Conservation (phyloP, 2,797 vertebrate genomes). For the Acipenser transmontanus region DNA sequence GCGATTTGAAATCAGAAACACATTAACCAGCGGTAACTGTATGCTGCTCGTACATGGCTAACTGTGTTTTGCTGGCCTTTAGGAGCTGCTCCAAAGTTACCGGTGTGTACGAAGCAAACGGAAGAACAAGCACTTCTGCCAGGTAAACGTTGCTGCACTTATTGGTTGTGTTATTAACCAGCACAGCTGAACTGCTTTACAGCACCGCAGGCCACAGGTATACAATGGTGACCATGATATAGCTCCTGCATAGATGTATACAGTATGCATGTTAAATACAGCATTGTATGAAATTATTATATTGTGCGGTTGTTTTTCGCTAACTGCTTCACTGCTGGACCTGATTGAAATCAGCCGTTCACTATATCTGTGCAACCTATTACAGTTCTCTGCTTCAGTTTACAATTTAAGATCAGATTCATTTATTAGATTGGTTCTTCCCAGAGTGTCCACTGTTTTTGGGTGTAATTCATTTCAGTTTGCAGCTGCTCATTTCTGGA, state of each 20-base stretch:
- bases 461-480: too few species aligned
- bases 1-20: slow-evolving; percentile 50
- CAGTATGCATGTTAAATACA: background rate
- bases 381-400: too few species aligned
- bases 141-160: slow-evolving; percentile 66
- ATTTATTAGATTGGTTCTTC: too few species aligned
- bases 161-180: slow-evolving; percentile 27
- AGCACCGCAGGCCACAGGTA: slow-evolving; percentile 33
- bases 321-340: slow-evolving; percentile 2
- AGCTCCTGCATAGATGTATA: slow-evolving; percentile 32
- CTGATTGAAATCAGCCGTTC: slow-evolving; percentile 13
- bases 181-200: slow-evolving; percentile 34
- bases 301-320: background rate
- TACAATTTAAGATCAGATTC: too few species aligned
- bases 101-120: slow-evolving; percentile 83
- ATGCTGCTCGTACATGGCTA: slow-evolving; percentile 38
- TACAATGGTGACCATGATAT: slow-evolving; percentile 35
- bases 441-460: too few species aligned
- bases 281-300: background rate
- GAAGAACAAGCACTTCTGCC: slow-evolving; percentile 83
- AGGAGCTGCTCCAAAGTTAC: slow-evolving; percentile 85
- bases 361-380: too few species aligned
- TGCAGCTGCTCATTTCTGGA: too few species aligned
- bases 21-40: slow-evolving; percentile 56
- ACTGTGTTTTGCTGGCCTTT: slow-evolving; percentile 58